These are phyloP conservation scores for Scaptomyza parva DNA, from an alignment of 2,888 invertebrate genomes.

Conservation along the genomic window DNA sequence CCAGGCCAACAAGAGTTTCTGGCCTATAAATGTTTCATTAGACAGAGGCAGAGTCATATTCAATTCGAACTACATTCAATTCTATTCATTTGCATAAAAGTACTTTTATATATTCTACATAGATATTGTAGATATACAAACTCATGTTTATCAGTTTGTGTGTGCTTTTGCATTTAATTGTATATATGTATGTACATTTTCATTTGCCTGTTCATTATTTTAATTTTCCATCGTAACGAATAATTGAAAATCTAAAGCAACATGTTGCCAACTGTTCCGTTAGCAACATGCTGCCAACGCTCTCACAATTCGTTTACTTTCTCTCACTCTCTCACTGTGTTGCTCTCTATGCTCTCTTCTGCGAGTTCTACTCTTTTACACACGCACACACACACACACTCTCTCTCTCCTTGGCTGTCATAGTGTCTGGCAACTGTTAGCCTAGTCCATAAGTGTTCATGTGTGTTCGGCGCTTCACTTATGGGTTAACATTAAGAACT, in stretches of 20 bases:
- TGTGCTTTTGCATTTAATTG: slow-evolving; percentile 11
- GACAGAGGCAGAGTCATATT: slow-evolving; percentile 7
- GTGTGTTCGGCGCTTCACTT: slow-evolving; percentile 24
- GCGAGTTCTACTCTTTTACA: neutral
- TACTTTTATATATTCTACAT: neutral
- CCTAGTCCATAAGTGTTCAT: slow-evolving; percentile 27
- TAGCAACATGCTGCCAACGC: slow-evolving; percentile 48
- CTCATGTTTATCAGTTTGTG: neutral
- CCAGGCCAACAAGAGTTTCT: slow-evolving; percentile 26
- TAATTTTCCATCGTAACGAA: slow-evolving; percentile 62
- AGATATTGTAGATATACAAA: slow-evolving; percentile 5
- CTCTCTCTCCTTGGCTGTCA: slow-evolving; percentile 8
- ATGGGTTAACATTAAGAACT: slow-evolving; percentile 68
- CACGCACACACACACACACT: no score
- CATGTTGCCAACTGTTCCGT: slow-evolving; percentile 48
- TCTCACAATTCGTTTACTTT: slow-evolving; percentile 23
- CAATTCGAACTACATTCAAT: slow-evolving; percentile 47
- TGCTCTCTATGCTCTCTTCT: slow-evolving; percentile 7
- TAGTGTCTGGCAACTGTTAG: slow-evolving; percentile 28
- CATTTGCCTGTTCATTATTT: slow-evolving; percentile 66
- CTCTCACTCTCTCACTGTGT: neutral
- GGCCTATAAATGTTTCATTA: slow-evolving; percentile 39
- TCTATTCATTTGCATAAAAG: slow-evolving; percentile 58
- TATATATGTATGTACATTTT: slow-evolving; percentile 5
- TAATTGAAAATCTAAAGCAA: slow-evolving; percentile 58